Evolutionary conservation across 2,888 invertebrate species (phyloP).

Genomic region (Polymixis lichenea): DNA sequence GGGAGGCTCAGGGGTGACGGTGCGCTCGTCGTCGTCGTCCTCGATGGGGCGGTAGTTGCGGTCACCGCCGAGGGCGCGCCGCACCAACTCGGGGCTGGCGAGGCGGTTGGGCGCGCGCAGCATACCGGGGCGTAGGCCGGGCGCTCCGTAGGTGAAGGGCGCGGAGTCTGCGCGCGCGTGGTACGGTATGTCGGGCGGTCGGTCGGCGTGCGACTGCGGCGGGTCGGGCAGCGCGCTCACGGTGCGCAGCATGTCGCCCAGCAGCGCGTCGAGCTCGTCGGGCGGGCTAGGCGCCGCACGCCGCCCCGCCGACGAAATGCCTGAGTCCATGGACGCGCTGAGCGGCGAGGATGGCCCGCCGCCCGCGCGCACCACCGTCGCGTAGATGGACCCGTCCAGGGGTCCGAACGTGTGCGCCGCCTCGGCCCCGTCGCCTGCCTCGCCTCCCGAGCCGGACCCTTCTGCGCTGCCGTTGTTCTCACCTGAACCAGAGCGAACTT

Average conservation of each 20-base stretch:
- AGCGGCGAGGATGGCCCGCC: slow-evolving; percentile 92
- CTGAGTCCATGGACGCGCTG: slow-evolving; percentile 97
- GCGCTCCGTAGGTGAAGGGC: slow-evolving; percentile 96
- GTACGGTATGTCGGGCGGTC: slow-evolving; percentile 93
- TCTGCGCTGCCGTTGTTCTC: slow-evolving; percentile 90
- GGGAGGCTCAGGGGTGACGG: slow-evolving; percentile 80
- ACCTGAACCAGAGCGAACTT: slow-evolving; percentile 81
- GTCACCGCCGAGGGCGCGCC: slow-evolving; percentile 92
- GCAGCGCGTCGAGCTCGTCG: slow-evolving; percentile 95
- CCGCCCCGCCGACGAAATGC: slow-evolving; percentile 95
- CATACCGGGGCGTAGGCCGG: slow-evolving; percentile 91
- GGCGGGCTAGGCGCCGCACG: slow-evolving; percentile 90
- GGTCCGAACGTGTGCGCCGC: slow-evolving; percentile 95
- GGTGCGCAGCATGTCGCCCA: slow-evolving; percentile 96
- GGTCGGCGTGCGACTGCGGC: slow-evolving; percentile 88
- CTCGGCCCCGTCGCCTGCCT: slow-evolving; percentile 85
- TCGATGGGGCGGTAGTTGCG: slow-evolving; percentile 83
- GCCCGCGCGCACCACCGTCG: slow-evolving; percentile 91
- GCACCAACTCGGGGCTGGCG: slow-evolving; percentile 95
- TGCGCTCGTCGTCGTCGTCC: slow-evolving; percentile 84
- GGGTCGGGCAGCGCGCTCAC: slow-evolving; percentile 95
- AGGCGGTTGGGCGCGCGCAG: slow-evolving; percentile 93
- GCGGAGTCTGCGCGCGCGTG: slow-evolving; percentile 97
- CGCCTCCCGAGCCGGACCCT: slow-evolving; percentile 86
- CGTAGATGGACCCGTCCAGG: slow-evolving; percentile 97